Evolutionary conservation across 2,797 vertebrate genomes (phyloP), one percentile per base, ranked within the genome.

Genomic region (Zenarchopterus dispar): DNA sequence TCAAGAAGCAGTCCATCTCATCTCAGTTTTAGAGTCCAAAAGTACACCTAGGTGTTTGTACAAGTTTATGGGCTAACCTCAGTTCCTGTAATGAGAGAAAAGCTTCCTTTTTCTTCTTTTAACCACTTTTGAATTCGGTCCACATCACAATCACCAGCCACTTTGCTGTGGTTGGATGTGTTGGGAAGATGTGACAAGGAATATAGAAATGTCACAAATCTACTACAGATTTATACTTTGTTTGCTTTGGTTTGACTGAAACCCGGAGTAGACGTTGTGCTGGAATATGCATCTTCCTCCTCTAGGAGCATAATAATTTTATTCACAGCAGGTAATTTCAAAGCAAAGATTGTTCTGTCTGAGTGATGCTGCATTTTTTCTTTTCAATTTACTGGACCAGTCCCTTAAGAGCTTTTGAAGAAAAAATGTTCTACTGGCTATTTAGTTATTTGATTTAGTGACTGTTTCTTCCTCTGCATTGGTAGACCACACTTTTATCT

Each of bases 121-220:
- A 54, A n/a, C 58, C 39, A 22, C 59, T 46, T 65, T 47, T 62
- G 54, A 63, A 56, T 24, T 50, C 31, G 2, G 26, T 52, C 50
- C 56, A 62, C 43, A 46, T 70, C 43, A 39, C 62, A 64, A 54
- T 75, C 49, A 64, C 50, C 18, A 31, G 59, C 66, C 48, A 46
- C 33, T 51, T 19, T 62, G 19, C 26, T 72, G 59, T 44, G 53
- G 56, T 68, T 64, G 42, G 45, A 74, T 51, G 19, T 0, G 0
- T 64, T 28, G 57, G 44, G 42, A 58, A 57, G 51, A 72, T 63
- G 46, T 62, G 47, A 70, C 44, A 8, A 73, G 42, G 33, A 80
- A 73, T 46, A 61, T 51, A 66, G 49, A 77, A 78, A 67, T 63
- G 56, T 57, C 33, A 52, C 18, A 56, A 65, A 62, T 65, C 24